Conservation (phyloP, 37 sponge, comb jelly and placozoan species). For the Ianthella basta region DNA sequence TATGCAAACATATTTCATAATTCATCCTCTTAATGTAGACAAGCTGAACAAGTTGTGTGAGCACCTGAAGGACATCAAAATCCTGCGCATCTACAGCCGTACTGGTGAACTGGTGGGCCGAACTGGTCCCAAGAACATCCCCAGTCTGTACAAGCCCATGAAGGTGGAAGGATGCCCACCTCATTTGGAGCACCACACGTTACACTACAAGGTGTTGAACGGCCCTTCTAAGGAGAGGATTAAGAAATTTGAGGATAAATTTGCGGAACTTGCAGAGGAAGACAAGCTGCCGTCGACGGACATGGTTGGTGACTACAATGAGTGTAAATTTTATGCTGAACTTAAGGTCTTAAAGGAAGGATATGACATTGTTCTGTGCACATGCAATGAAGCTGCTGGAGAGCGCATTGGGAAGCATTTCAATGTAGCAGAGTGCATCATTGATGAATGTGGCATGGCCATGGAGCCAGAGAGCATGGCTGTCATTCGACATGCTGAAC, state of each 20-base stretch:
- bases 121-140: background rate
- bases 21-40: background rate
- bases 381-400: slow-evolving; percentile 24
- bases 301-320: background rate
- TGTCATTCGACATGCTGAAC: slow-evolving; percentile 29
- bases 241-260: slow-evolving; percentile 10
- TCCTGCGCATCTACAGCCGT: slow-evolving; percentile 23
- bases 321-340: background rate
- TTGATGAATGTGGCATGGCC: slow-evolving; percentile 74
- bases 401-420: background rate
- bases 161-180: background rate
- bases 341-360: background rate
- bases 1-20: too few relatives aligned
- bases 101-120: slow-evolving; percentile 1
- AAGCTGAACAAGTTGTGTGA: background rate
- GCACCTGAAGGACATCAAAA: background rate
- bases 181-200: background rate
- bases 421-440: slow-evolving; percentile 32
- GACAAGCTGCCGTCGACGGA: background rate
- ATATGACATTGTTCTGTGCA: slow-evolving; percentile 29
- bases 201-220: slow-evolving; percentile 4
- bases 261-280: background rate
- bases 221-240: too few relatives aligned
- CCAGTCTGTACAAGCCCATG: background rate
- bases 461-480: slow-evolving; percentile 65